Evolutionary conservation across 2,797 vertebrate species (phyloP), one percentile per base, ranked within the genome.

Genomic region (Rousettus madagascariensis): DNA sequence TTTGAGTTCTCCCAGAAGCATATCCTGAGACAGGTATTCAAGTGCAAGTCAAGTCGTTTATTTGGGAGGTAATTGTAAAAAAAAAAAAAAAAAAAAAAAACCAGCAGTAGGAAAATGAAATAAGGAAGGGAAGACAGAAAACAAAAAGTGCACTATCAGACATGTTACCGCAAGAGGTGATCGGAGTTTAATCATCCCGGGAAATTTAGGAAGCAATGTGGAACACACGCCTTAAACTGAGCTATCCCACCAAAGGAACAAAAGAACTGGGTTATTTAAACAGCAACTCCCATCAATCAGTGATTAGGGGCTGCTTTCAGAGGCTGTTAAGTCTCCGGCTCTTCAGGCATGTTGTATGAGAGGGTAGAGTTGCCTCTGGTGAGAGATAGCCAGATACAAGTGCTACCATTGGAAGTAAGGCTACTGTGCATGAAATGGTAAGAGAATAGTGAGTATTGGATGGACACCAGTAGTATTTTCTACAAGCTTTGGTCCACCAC

Each of bases 11-110:
- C 80, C 36, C 13, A 51, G 13, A 95, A 78, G 16, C 46, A 71
- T 26, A 61, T 85, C 61, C 90, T 85, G 51, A 94, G 36, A 51
- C 20, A 88, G 20, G 20, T 51, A 71, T 85, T 90, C 87, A 90
- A 86, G 33, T 49, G 15, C 51, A 94, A 93, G 30, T 84, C 75
- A 94, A 93, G 30, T 84, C 75, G 20, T 86, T 86, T 86, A 88
- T 89, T 80, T 74, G 36, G 36, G 7, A 86, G 1, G 12, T 72
- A 72, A 57, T 72, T 65, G 8, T 43, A 93, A 28, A 30, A 91
- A 97, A 84, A 38, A 38, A 3, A 38, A 38, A 38, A 38, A 38
- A 3, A 38, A 38, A 4, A 38, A 38, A 38, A 38, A 38, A 38
- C 38, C 30, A 84, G 17, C 79, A 82, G 1, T 33, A 49, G 51